Evolutionary conservation across 2,888 invertebrate species (phyloP).

Genomic region (Melolontha melolontha): DNA sequence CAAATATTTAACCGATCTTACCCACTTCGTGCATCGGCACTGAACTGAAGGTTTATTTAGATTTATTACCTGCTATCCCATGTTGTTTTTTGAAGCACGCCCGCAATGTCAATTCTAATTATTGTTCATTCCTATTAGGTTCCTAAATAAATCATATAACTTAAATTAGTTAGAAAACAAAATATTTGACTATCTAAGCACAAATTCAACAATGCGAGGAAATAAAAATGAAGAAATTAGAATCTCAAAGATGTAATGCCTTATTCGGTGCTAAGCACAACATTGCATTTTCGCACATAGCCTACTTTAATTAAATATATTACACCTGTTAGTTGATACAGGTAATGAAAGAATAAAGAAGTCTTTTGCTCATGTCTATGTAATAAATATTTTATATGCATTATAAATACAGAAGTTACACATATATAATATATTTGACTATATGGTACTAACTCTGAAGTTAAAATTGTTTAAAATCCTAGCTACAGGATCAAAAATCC

Average conservation of each 20-base stretch:
- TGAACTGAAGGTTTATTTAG: too few relatives aligned
- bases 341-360: slow-evolving; percentile 23
- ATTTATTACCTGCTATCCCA: too few relatives aligned
- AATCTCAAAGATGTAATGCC: background rate
- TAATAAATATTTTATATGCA: slow-evolving; percentile 29
- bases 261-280: background rate
- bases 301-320: background rate
- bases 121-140: too few relatives aligned
- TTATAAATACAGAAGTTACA: slow-evolving; percentile 30
- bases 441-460: slow-evolving; percentile 19
- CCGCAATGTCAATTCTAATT: too few relatives aligned
- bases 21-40: too few relatives aligned
- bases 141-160: too few relatives aligned
- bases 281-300: background rate
- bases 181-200: too few relatives aligned
- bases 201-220: too few relatives aligned
- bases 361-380: slow-evolving; percentile 26
- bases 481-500: slow-evolving; percentile 6
- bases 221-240: too few relatives aligned
- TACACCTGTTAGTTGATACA: background rate
- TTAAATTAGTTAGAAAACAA: too few relatives aligned
- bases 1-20: too few relatives aligned
- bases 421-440: slow-evolving; percentile 22
- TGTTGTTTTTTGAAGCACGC: too few relatives aligned
- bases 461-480: slow-evolving; percentile 9